Base-by-base conservation (phyloP, 2,888 invertebrate genomes). In the Mythimna albipuncta region DNA sequence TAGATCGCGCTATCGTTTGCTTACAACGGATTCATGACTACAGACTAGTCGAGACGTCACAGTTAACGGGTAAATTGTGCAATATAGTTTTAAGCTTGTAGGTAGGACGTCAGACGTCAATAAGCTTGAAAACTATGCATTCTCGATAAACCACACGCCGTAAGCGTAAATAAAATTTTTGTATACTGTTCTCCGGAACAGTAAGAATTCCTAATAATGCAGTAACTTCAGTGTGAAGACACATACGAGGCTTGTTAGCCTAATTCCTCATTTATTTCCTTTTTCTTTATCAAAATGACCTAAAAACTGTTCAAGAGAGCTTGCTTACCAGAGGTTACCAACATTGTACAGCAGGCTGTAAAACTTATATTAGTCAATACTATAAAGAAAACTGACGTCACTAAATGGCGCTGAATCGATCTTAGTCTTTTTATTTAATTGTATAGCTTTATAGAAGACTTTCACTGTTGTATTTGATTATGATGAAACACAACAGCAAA, bases 121-220 rank as follows among this genome's bases (percentile, higher is more conserved):
- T 16, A 21, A 64, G 38, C 64, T 35, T 9, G 16, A 35, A 35
- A 16, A 19, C 54, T 54, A 54, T 54, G 54, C 54, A 21, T 11
- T 54, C 54, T 54, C 54, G 54, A 54, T 21, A 21, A 21, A 54
- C 21, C 54, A 54, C 57, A 26, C 26, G 57, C 32, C 6, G 0
- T 52, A 63, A 54, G 52, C 32, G 26, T 19, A n/a, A 9, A 50
- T 6, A 54, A 0, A 3, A 47, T 69, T 69, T 71, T 71, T 71
- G 71, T 6, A 44, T 13, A 35, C 44, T 70, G 71, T 54, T 72
- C 52, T 54, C 3, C 21, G 19, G 32, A 71, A 71, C 61, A 70
- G 52, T 70, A 21, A 32, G 0, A 44, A 35, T 54, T 59, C 5
- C 13, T 19, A 52, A 35, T 52, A 52, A n/a, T 52, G 50, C 50